Evolutionary conservation across 1,140 invertebrate genomes (phyloP).

Genomic region (Paralvinella palmiformis): DNA sequence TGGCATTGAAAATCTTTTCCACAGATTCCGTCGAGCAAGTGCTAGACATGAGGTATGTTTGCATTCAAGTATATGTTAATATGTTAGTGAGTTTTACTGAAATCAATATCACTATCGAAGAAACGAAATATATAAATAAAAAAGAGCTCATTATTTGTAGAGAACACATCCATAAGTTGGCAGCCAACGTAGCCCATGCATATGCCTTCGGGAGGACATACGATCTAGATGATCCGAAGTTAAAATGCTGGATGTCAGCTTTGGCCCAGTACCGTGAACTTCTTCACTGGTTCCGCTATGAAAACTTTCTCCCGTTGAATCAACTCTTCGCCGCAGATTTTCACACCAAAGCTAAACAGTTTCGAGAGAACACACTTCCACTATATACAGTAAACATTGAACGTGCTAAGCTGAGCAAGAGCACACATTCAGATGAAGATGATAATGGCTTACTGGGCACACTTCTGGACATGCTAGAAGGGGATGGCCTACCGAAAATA

Average conservation of each 20-base stretch:
- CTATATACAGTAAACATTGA: not conserved
- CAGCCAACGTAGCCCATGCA: not conserved
- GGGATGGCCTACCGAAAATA: not conserved
- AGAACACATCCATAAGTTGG: not conserved
- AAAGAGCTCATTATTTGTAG: no score
- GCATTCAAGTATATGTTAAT: not conserved
- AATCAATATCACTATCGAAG: no score
- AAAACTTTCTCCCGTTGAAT: not conserved
- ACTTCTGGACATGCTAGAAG: not conserved
- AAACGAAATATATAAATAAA: no score
- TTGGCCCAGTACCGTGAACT: not conserved
- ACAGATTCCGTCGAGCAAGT: not conserved
- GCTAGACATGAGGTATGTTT: not conserved
- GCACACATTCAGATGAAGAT: no score
- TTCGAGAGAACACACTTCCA: not conserved
- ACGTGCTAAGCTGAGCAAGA: not conserved
- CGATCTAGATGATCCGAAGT: not conserved
- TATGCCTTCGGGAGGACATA: not conserved
- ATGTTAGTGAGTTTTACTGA: not conserved
- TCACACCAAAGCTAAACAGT: no score
- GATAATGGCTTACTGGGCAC: not conserved
- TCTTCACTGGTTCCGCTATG: not conserved
- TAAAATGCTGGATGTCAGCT: not conserved
- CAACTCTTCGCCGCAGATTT: not conserved
- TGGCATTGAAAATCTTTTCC: not conserved